phyloP scores from a whole-genome alignment of 2,888 invertebrate species.

The Drosophila histrio region DNA sequence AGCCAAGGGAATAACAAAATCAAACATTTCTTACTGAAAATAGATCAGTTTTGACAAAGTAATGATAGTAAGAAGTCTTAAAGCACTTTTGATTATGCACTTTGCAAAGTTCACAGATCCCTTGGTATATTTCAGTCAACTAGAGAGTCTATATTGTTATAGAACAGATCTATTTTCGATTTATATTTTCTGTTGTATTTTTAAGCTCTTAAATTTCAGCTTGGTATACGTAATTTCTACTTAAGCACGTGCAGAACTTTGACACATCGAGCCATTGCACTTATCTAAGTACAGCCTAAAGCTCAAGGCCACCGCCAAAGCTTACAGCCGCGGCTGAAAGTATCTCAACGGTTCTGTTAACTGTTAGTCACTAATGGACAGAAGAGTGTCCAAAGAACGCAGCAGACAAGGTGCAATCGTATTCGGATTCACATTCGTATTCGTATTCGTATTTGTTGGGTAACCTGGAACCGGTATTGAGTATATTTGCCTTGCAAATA shows the following conservation, averaged over 20 bases:
- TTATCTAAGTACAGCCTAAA: background rate
- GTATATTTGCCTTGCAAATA: constrained; percentile 36
- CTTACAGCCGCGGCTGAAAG: constrained; percentile 1
- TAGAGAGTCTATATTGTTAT: no score
- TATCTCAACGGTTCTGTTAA: constrained; percentile 38
- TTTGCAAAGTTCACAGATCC: no score
- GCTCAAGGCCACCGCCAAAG: constrained; percentile 47
- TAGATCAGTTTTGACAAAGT: no score
- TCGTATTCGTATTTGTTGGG: background rate
- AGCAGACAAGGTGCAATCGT: constrained; percentile 20
- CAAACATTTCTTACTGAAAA: no score
- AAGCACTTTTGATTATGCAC: no score
- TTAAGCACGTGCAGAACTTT: constrained; percentile 12
- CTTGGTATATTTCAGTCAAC: no score
- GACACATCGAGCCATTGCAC: constrained; percentile 19
- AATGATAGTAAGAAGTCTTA: no score
- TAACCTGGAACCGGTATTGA: constrained; percentile 11
- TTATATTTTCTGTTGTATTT: no score
- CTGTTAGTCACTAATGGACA: constrained; percentile 47
- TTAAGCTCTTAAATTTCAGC: no score
- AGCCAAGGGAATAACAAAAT: no score
- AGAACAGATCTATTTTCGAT: no score
- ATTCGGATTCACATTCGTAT: background rate
- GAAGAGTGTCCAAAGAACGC: constrained; percentile 31
- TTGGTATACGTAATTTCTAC: no score